A percentile compares a stretch with the other conserved stretches of the same genome.
Evolutionary conservation across 2,797 vertebrate genomes (phyloP).

Genomic region (Hoplostethus atlanticus): DNA sequence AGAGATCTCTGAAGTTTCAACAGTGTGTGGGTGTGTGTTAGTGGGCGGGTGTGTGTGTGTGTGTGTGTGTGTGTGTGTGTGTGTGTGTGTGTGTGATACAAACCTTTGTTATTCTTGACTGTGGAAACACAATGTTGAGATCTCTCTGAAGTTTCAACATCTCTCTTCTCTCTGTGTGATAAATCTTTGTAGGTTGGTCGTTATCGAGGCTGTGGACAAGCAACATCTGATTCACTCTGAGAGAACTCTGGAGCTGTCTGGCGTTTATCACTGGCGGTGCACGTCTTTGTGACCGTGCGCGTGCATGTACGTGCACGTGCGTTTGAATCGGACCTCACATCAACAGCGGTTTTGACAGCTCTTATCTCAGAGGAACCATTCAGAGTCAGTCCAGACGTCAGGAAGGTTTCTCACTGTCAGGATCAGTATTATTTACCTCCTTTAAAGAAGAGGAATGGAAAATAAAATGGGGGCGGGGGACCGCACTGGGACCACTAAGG

Average conservation of each 20-base stretch:
- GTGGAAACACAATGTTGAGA: background rate
- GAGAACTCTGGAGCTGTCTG: conserved; percentile 10
- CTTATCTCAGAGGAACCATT: conserved; percentile 51
- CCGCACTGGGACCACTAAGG: too few species aligned
- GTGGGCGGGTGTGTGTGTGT: background rate
- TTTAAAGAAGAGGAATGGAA: conserved; percentile 44
- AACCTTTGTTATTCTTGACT: background rate
- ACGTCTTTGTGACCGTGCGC: conserved; percentile 19
- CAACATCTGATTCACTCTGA: conserved; percentile 26
- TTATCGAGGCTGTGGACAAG: conserved; percentile 27
- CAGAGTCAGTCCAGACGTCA: conserved; percentile 22
- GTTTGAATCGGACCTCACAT: conserved; percentile 33
- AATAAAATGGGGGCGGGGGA: too few species aligned
- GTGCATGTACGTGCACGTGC: background rate
- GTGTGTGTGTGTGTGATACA: too few species aligned
- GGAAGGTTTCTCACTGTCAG: conserved; percentile 33
- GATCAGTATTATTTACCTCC: conserved; percentile 44
- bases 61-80: too few species aligned
- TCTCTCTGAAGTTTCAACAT: background rate
- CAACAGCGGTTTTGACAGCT: conserved; percentile 52
- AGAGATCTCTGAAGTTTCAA: background rate
- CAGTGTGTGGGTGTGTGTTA: background rate
- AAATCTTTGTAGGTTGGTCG: conserved; percentile 33
- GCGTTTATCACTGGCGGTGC: conserved; percentile 23
- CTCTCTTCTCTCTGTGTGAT: conserved; percentile 3